Evolutionary conservation across 2,113 vertebrate genomes (phyloP), one percentile per base, ranked within the genome.

Genomic region (Nyctereutes procyonoides): DNA sequence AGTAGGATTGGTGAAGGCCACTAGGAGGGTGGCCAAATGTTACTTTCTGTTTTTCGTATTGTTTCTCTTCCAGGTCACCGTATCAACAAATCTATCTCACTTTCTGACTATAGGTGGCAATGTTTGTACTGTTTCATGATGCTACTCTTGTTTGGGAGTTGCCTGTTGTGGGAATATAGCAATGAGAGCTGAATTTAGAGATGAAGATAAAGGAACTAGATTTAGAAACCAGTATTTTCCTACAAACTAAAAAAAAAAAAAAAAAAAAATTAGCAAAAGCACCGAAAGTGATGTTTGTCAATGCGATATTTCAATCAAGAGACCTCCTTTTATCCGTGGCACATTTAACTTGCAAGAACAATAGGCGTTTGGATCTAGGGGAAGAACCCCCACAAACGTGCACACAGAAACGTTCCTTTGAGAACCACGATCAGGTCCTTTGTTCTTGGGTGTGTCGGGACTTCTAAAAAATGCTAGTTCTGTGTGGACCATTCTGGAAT

Each of bases 91-190:
- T 28, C 0, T 4, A 51, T 97, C 93, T 97, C 26, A 0, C 87
- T 97, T 98, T 93, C 81, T 43, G 62, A 96, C 97, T 90, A 96
- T 94, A 96, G 96, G 88, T 97, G 95, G 97, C 98, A 97, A 96
- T 96, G 32, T 97, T 96, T 93, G 43, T 96, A 43, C 30, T 82
- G 24, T 92, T 92, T 35, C 51, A 15, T 55, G 62, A 38, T 53
- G 58, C 93, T 51, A 22, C 62, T 74, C 15, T 79, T 95, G 87
- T 10, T 51, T 38, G 14, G 63, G 38, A 90, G 76, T 65, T 82
- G 80, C 58, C 90, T 83, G 38, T 90, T 91, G 86, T 51, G 83
- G 35, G 56, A 81, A 80, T 81, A 48, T 65, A 58, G 53, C 95
- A 60, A 73, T 51, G 43, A 77, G 30, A 94, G 32, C 43, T 5